phyloP scores from a whole-genome alignment of 2,797 vertebrate genomes.

The Potorous gilbertii region DNA sequence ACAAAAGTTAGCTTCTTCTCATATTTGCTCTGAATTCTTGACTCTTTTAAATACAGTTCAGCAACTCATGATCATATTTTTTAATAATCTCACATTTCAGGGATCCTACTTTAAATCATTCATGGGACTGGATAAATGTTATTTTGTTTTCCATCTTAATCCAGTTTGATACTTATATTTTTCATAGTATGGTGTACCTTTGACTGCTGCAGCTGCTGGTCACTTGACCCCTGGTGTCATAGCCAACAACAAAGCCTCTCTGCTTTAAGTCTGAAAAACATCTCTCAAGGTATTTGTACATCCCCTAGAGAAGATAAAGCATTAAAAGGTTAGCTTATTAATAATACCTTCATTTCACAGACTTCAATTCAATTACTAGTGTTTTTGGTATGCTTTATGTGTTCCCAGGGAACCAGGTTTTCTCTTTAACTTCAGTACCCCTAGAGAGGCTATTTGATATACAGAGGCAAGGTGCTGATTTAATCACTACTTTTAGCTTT shows the following conservation, averaged over 20 bases:
- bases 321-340: constrained; percentile 52
- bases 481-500: neutral
- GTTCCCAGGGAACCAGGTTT: constrained; percentile 19
- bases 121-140: neutral
- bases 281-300: constrained; percentile 91
- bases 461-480: constrained; percentile 24
- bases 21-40: constrained; percentile 36
- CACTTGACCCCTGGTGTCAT: constrained; percentile 93
- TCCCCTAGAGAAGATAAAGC: constrained; percentile 86
- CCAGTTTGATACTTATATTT: constrained; percentile 50
- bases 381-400: neutral
- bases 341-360: neutral
- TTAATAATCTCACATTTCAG: constrained; percentile 48
- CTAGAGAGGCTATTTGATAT: neutral
- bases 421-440: neutral
- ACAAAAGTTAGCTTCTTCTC: constrained; percentile 22
- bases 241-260: constrained; percentile 94
- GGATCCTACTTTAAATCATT: constrained; percentile 16
- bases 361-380: constrained; percentile 24
- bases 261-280: constrained; percentile 90
- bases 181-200: constrained; percentile 85
- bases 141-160: constrained; percentile 16
- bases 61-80: constrained; percentile 35
- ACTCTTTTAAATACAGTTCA: constrained; percentile 48
- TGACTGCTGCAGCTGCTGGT: constrained; percentile 95